These are phyloP conservation scores for Colletes latitarsis DNA, from an alignment of 1,140 invertebrate genomes.

Conservation along the genomic window DNA sequence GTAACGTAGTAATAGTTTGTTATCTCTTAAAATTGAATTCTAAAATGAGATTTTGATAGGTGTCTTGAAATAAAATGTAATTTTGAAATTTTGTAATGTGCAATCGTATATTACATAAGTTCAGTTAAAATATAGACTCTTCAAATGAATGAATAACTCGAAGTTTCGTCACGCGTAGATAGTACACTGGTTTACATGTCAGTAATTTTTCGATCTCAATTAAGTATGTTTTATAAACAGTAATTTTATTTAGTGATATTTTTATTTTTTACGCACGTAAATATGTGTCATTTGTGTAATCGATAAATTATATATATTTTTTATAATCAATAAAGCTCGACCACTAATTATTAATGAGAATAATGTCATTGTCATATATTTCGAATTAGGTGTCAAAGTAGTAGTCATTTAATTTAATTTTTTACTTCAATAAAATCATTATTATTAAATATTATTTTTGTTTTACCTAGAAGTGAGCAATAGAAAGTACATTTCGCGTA, in stretches of 20 bases:
- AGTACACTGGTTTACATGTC: not conserved
- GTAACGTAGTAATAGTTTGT: too few species aligned
- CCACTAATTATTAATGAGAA: not conserved
- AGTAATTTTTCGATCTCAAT: not conserved
- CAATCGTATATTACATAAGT: slow-evolving; percentile 57
- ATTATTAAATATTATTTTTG: not conserved
- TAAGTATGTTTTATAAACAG: not conserved
- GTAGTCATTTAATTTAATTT: not conserved
- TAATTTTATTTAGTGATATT: not conserved
- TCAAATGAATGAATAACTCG: slow-evolving; percentile 28
- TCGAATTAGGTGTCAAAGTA: not conserved
- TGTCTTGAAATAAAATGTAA: not conserved
- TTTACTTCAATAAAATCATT: not conserved
- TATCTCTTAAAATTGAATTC: not conserved
- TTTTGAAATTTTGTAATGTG: slow-evolving; percentile 28
- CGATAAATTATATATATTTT: not conserved
- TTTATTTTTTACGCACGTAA: not conserved
- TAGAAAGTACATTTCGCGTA: not conserved
- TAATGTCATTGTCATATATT: not conserved
- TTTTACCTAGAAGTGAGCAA: not conserved
- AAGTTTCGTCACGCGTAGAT: not conserved
- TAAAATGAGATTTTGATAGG: not conserved
- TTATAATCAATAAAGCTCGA: not conserved
- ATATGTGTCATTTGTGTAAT: not conserved
- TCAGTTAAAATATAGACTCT: slow-evolving; percentile 48